phyloP scores from a whole-genome alignment of 2,797 vertebrate genomes.

The Brachymystax lenok region DNA sequence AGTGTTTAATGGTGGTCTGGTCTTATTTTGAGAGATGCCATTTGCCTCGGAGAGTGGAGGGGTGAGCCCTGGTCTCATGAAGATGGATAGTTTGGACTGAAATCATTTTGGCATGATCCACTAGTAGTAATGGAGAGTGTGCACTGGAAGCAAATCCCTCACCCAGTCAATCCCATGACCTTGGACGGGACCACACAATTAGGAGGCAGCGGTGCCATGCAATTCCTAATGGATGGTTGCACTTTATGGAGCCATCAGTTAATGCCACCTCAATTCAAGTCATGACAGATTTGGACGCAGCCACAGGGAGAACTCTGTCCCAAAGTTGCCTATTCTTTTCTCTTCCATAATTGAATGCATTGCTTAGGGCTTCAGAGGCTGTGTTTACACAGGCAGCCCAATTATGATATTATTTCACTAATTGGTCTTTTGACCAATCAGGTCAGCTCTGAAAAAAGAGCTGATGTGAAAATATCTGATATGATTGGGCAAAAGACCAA shows the following conservation, averaged over 20 bases:
- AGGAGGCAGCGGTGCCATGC: slow-evolving; percentile 44
- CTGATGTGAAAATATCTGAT: no score
- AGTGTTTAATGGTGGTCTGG: slow-evolving; percentile 23
- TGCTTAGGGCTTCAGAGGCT: background rate
- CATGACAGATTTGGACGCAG: background rate
- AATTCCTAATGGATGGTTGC: slow-evolving; percentile 40
- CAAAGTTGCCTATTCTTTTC: background rate
- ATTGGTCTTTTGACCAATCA: no score
- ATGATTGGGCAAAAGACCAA: no score
- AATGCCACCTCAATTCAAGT: slow-evolving; percentile 16
- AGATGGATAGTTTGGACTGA: slow-evolving; percentile 55
- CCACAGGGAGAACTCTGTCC: background rate
- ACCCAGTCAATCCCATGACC: slow-evolving; percentile 51
- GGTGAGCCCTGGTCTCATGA: slow-evolving; percentile 11
- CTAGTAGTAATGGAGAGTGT: slow-evolving; percentile 30
- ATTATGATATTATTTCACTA: no score
- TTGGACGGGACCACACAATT: slow-evolving; percentile 54
- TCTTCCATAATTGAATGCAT: background rate
- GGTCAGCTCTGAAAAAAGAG: no score
- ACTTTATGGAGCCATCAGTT: slow-evolving; percentile 44
- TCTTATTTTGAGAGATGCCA: slow-evolving; percentile 43
- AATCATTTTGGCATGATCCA: slow-evolving; percentile 44
- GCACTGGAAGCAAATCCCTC: slow-evolving; percentile 59
- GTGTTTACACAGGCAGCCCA: background rate
- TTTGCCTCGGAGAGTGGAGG: slow-evolving; percentile 13